These are phyloP conservation scores for Cacatua alba DNA, from an alignment of 2,113 vertebrate genomes.

Conservation along the genomic window DNA sequence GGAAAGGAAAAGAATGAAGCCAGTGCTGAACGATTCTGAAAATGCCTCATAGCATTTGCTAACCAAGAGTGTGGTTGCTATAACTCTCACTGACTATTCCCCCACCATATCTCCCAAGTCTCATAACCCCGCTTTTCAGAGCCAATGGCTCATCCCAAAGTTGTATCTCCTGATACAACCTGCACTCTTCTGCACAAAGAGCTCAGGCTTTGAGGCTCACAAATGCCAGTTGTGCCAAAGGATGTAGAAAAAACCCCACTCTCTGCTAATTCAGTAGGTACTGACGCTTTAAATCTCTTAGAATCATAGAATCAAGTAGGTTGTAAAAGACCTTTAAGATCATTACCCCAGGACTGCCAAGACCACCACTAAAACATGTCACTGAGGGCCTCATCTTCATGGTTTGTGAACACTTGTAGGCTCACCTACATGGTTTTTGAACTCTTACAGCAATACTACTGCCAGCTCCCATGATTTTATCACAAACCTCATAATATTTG, in stretches of 20 bases:
- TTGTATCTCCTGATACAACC: not conserved
- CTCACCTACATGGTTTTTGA: not conserved
- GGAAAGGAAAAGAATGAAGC: not conserved
- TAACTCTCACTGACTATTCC: not conserved
- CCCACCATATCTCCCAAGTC: not conserved
- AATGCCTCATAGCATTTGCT: not conserved
- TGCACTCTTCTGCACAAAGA: not conserved
- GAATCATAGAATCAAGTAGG: not conserved
- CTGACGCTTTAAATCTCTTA: conserved; percentile 18
- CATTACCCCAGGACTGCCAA: not conserved
- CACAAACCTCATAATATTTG: not conserved
- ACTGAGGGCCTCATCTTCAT: not conserved
- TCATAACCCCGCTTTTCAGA: not conserved
- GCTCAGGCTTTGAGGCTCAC: not conserved
- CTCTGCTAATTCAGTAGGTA: not conserved
- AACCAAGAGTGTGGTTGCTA: not conserved
- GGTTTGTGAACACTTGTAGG: not conserved
- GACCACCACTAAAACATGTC: not conserved
- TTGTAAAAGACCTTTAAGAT: not conserved
- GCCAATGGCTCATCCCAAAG: not conserved
- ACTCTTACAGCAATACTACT: not conserved
- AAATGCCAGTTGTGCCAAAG: not conserved
- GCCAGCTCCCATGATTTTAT: conserved; percentile 10
- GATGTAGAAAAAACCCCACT: not conserved
- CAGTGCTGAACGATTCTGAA: not conserved